Evolutionary conservation across 2,797 vertebrate genomes (phyloP).

Genomic region (Helostoma temminkii): DNA sequence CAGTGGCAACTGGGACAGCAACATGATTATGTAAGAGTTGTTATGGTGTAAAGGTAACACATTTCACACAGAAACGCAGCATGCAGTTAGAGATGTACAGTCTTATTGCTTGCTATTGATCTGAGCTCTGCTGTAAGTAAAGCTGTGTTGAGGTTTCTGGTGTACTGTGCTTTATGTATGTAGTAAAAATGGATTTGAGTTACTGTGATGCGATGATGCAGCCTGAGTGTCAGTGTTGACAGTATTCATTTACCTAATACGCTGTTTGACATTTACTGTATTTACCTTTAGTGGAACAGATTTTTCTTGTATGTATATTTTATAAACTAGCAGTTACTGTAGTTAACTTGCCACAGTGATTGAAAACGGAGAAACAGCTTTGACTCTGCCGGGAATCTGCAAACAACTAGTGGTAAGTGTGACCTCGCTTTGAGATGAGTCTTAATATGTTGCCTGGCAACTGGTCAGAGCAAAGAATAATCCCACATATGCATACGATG

Average conservation of each 20-base stretch:
- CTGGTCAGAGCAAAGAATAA: too few species aligned
- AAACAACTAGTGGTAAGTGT: not conserved
- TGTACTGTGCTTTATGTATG: constrained; percentile 6
- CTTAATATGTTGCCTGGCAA: too few species aligned
- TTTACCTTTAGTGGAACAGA: constrained; percentile 1
- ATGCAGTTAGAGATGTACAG: constrained; percentile 6
- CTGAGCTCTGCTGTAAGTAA: constrained; percentile 42
- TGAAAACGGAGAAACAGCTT: too few species aligned
- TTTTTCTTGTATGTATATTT: not conserved
- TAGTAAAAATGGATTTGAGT: constrained; percentile 58
- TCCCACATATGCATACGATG: too few species aligned
- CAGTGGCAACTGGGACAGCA: constrained; percentile 25
- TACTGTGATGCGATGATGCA: constrained; percentile 16
- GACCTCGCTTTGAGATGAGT: not conserved
- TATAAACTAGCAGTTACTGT: not conserved
- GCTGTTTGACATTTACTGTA: not conserved
- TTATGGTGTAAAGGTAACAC: constrained; percentile 18
- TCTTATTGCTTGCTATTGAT: constrained; percentile 51
- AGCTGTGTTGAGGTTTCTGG: constrained; percentile 20
- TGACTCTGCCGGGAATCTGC: too few species aligned
- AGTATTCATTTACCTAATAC: constrained; percentile 31
- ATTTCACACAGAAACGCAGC: constrained; percentile 12
- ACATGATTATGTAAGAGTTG: constrained; percentile 34
- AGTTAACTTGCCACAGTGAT: not conserved
- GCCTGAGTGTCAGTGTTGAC: not conserved